Conservation (phyloP, 2,888 invertebrate species). For the Sthenelais limicola region DNA sequence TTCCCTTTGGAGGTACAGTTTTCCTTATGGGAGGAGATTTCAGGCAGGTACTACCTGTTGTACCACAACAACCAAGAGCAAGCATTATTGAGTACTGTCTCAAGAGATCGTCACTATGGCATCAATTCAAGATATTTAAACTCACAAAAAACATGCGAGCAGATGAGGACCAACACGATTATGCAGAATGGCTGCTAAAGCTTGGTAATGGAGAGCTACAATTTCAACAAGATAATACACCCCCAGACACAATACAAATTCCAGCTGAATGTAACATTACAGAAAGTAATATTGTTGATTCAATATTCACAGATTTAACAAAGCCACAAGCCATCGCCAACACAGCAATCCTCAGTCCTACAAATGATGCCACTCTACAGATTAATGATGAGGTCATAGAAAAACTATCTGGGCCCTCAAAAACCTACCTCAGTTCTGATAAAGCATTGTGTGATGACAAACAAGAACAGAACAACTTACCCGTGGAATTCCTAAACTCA, state of each 20-base stretch:
- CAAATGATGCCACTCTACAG: not conserved
- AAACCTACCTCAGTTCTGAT: not conserved
- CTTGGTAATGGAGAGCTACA: not conserved
- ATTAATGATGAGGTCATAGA: not conserved
- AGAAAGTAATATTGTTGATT: not conserved
- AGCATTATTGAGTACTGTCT: not conserved
- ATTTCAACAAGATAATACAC: not conserved
- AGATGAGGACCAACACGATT: not conserved
- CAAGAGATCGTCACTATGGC: not conserved
- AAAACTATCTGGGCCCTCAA: not conserved
- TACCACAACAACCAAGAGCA: not conserved
- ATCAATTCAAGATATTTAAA: too few species aligned
- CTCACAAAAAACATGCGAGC: not conserved
- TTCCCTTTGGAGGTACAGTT: not conserved
- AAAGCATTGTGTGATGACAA: not conserved
- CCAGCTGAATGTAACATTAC: not conserved
- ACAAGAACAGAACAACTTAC: not conserved
- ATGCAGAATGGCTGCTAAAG: not conserved
- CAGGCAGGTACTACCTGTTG: not conserved
- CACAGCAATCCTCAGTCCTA: not conserved
- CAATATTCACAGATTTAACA: too few species aligned
- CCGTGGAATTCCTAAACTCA: not conserved
- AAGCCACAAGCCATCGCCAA: too few species aligned
- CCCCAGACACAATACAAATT: not conserved
- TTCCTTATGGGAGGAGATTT: not conserved